A percentile compares a stretch with the other conserved stretches of the same genome.
These are phyloP conservation scores for Allobates femoralis DNA, from an alignment of 2,797 vertebrate genomes.

Conservation along the genomic window DNA sequence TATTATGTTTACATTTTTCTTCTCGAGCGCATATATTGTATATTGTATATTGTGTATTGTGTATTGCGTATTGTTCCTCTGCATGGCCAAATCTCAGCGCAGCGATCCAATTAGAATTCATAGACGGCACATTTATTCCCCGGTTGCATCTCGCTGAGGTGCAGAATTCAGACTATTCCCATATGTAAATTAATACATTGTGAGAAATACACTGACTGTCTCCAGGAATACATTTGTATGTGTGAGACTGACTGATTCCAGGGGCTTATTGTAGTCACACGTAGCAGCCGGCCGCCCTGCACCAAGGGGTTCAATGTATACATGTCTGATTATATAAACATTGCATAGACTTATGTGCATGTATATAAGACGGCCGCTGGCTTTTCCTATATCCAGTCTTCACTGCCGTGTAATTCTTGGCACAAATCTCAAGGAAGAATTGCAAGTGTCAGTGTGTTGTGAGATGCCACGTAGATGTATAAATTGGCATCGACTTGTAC, in stretches of 20 bases:
- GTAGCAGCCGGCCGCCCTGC: not conserved
- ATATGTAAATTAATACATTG: not conserved
- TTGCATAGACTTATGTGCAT: not conserved
- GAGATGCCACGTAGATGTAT: not conserved
- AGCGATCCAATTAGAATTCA: slow-evolving; percentile 13
- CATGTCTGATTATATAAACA: not conserved
- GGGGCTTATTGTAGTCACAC: slow-evolving; percentile 4
- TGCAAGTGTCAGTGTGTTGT: not conserved
- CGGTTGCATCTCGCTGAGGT: not conserved
- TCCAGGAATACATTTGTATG: not conserved
- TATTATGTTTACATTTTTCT: not conserved
- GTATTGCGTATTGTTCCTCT: not conserved
- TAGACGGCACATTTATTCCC: slow-evolving; percentile 26
- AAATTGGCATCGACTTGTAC: not conserved
- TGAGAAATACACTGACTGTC: slow-evolving; percentile 2
- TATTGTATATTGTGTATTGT: not conserved
- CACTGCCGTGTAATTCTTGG: not conserved
- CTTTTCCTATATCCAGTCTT: not conserved
- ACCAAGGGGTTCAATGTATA: not conserved
- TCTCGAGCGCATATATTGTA: not conserved
- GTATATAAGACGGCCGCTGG: not conserved
- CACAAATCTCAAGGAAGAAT: not conserved
- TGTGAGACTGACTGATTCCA: slow-evolving; percentile 28
- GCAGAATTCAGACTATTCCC: not conserved
- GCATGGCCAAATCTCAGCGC: not conserved